phyloP scores from a whole-genome alignment of 2,113 vertebrate genomes.

The Tauraco erythrolophus region DNA sequence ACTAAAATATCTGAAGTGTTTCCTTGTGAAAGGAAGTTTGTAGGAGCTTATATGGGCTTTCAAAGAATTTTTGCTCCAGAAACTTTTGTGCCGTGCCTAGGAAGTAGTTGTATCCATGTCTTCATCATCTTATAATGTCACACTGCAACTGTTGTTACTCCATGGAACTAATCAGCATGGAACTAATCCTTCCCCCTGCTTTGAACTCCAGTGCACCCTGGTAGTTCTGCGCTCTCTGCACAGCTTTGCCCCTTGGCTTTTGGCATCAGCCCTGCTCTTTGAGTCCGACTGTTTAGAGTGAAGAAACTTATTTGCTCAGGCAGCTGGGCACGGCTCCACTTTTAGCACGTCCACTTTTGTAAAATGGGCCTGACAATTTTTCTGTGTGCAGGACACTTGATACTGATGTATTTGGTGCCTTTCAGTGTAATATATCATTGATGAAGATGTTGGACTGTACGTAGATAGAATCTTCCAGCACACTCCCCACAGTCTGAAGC shows the following conservation, averaged over 20 bases:
- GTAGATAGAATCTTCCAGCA: neutral
- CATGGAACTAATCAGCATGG: neutral
- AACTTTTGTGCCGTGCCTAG: neutral
- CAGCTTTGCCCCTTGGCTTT: neutral
- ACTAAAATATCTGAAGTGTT: fast-evolving
- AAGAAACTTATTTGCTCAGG: neutral
- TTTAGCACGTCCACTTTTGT: neutral
- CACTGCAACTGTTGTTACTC: neutral
- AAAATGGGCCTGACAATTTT: neutral
- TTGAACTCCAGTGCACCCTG: neutral
- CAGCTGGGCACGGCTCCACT: neutral
- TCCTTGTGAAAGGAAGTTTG: neutral
- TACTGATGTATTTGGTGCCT: neutral
- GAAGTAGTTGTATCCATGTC: neutral
- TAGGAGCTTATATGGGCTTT: neutral
- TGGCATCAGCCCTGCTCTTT: neutral
- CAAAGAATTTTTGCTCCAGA: neutral
- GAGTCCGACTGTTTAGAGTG: neutral
- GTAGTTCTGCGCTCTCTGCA: neutral
- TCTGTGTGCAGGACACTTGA: neutral
- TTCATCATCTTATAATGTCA: neutral
- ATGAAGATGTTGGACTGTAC: neutral
- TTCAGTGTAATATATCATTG: neutral
- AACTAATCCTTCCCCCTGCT: neutral
- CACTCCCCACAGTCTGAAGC: neutral